Base-by-base conservation (phyloP, 2,797 vertebrate genomes). In the Sebastes minor region DNA sequence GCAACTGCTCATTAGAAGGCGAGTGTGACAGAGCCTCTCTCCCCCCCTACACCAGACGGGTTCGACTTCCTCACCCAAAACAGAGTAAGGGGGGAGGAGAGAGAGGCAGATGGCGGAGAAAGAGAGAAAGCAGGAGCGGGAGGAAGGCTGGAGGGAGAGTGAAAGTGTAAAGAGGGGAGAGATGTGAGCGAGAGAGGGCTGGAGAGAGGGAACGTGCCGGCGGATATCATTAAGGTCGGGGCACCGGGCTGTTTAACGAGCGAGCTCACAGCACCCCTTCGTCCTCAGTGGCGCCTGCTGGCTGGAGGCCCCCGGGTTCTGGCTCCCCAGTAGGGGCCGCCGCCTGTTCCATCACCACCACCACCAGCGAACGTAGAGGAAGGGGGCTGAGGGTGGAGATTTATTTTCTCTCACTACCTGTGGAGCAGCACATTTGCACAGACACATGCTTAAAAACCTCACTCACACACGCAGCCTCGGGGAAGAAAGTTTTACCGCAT, bases 1-100 rank as follows among this genome's bases (percentile, higher is more conserved):
- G 93, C 81, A 74, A 83, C 83, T 87, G 90, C 94, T 95, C 94
- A 93, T 95, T 94, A 94, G 83, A 84, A 83, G 89, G 86, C 85
- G 4, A 89, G 87, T 71, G 83, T 85, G 88, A 90, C 86, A 85
- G 86, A 89, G 84, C 57, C 75, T 53, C 62, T 75, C 77, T 52
- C 77, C 20, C 46, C 46, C 46, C 12, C 67, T 56, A 38, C 80
- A 52, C 78, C 81, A 79, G 69, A 86, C 49, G 60, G 77, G 82
- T 75, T 83, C 14, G 28, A 68, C 80, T 76, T 78, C 74, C 69
- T 90, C 87, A 71, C 72, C 88, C 81, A 86, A 38, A 86, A 89
- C 66, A 12, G 62, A 32, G 73, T 33, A 69, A 2, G 12, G 32
- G 33, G 12, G 25, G 27, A 4, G 22, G 25, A 12, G 61, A n/a